Evolutionary conservation across 2,888 invertebrate genomes (phyloP).

Genomic region (Tipula helvola): DNA sequence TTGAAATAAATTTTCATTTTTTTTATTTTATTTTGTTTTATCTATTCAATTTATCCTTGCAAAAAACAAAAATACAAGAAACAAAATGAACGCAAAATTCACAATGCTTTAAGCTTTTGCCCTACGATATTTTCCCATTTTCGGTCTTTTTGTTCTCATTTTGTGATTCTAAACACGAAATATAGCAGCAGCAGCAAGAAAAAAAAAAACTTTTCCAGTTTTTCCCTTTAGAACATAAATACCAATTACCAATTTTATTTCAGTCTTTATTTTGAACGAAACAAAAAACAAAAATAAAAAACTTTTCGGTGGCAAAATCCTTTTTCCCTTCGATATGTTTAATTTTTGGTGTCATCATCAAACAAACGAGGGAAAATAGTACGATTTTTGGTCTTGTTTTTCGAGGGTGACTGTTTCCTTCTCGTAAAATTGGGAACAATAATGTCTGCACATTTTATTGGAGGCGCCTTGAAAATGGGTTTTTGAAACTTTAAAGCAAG

Average conservation of each 20-base stretch:
- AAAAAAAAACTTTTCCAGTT: background rate
- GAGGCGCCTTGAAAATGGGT: background rate
- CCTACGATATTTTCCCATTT: background rate
- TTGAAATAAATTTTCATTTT: background rate
- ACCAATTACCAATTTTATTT: background rate
- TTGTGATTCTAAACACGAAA: background rate
- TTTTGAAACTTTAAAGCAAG: background rate
- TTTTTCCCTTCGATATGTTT: background rate
- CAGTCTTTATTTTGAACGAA: background rate
- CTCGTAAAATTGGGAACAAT: background rate
- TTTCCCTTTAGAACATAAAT: background rate
- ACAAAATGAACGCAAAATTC: background rate
- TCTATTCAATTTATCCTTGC: background rate
- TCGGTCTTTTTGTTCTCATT: background rate
- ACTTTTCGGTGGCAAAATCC: background rate
- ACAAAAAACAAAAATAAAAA: background rate
- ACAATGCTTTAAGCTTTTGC: background rate
- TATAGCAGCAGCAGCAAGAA: background rate
- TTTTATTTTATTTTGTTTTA: background rate
- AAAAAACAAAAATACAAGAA: background rate
- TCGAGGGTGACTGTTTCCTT: background rate
- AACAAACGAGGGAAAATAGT: background rate
- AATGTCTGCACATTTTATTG: background rate
- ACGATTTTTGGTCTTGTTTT: background rate
- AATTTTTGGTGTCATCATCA: background rate